These are phyloP conservation scores for Paratilapia polleni DNA, from an alignment of 2,113 vertebrate genomes.

Conservation along the genomic window DNA sequence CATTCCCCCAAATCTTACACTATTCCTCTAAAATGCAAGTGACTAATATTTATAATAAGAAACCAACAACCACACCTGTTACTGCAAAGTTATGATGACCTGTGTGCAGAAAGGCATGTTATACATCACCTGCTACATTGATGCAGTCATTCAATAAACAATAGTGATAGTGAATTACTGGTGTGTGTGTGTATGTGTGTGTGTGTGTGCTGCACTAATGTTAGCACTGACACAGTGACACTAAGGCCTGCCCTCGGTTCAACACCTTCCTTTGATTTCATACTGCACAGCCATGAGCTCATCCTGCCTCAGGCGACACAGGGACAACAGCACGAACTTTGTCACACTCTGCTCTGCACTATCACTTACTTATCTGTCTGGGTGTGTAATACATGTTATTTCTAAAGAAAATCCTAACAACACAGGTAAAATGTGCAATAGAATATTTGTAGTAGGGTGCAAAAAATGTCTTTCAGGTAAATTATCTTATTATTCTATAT, in stretches of 20 bases:
- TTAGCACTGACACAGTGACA: slow-evolving; percentile 52
- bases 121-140: slow-evolving; percentile 30
- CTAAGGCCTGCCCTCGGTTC: slow-evolving; percentile 58
- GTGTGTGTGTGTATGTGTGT: slow-evolving; percentile 44
- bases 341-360: slow-evolving; percentile 66
- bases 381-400: slow-evolving; percentile 35
- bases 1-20: not conserved
- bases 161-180: slow-evolving; percentile 25
- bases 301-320: slow-evolving; percentile 57
- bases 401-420: not conserved
- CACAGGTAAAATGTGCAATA: not conserved
- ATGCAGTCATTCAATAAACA: slow-evolving; percentile 48
- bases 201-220: slow-evolving; percentile 52
- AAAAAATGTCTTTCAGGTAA: not conserved
- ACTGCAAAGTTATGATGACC: slow-evolving; percentile 3
- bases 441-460: not conserved
- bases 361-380: slow-evolving; percentile 73
- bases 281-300: slow-evolving; percentile 71
- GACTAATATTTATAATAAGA: not conserved
- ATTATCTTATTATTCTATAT: not conserved
- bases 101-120: slow-evolving; percentile 34
- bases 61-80: not conserved
- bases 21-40: not conserved
- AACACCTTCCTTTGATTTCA: slow-evolving; percentile 68
- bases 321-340: slow-evolving; percentile 68